Conservation (phyloP, 2,888 invertebrate genomes). For the Dolichomitus sp. region DNA sequence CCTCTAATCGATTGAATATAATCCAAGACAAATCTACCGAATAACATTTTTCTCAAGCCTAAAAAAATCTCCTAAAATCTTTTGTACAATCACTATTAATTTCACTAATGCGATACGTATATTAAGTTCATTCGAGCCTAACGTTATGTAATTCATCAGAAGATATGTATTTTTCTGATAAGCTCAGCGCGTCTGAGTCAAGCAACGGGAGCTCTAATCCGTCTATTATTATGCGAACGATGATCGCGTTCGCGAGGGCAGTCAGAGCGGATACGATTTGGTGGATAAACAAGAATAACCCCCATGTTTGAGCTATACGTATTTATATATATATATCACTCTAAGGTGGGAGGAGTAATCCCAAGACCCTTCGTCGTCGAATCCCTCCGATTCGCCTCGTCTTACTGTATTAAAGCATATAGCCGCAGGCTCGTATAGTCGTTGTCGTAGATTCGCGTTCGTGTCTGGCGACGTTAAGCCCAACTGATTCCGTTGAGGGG, state of each 20-base stretch:
- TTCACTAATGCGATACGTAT: not conserved
- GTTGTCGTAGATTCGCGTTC: slow-evolving; percentile 49
- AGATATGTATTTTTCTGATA: slow-evolving; percentile 10
- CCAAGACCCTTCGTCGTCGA: slow-evolving; percentile 26
- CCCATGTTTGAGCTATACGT: slow-evolving; percentile 24
- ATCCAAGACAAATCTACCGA: not conserved
- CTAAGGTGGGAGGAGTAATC: not conserved
- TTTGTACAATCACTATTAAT: not conserved
- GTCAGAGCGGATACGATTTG: slow-evolving; percentile 41
- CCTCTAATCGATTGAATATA: too few relatives aligned
- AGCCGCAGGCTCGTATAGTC: slow-evolving; percentile 22
- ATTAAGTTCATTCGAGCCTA: not conserved
- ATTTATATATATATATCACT: not conserved
- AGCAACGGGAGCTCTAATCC: slow-evolving; percentile 24
- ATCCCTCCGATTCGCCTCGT: slow-evolving; percentile 39
- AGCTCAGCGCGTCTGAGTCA: not conserved
- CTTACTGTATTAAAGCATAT: slow-evolving; percentile 37
- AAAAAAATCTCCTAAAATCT: not conserved
- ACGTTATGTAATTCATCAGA: not conserved
- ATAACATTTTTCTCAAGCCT: not conserved
- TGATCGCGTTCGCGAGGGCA: slow-evolving; percentile 19
- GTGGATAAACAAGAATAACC: slow-evolving; percentile 51
- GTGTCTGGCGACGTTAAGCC: slow-evolving; percentile 55
- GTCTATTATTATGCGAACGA: slow-evolving; percentile 37
- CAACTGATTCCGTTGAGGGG: slow-evolving; percentile 36